A percentile compares a stretch with the other conserved stretches of the same genome.
Conservation (phyloP, 1,140 invertebrate species). For the Drosophila tsacasi region DNA sequence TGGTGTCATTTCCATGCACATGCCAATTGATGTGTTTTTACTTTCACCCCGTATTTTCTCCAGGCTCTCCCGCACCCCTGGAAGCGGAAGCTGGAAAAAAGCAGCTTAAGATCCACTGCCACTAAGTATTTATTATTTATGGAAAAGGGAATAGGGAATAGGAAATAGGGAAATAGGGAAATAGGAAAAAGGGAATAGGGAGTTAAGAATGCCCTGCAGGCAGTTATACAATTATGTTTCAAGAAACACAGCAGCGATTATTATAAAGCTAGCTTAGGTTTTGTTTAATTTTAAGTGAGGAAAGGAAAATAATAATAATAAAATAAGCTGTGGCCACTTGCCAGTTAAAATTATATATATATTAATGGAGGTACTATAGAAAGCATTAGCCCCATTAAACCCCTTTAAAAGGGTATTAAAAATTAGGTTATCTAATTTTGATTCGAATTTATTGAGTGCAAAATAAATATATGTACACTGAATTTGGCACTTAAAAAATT, state of each 20-base stretch:
- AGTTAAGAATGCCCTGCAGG: slow-evolving; percentile 24
- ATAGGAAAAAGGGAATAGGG: neutral
- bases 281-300: neutral
- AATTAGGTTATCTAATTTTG: neutral
- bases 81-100: slow-evolving; percentile 13
- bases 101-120: slow-evolving; percentile 30
- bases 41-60: slow-evolving; percentile 49
- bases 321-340: neutral
- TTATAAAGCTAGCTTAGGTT: neutral
- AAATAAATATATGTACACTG: neutral
- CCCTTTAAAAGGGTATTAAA: no score
- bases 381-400: no score
- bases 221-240: neutral
- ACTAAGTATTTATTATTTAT: slow-evolving; percentile 39
- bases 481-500: neutral
- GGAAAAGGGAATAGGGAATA: neutral
- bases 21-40: slow-evolving; percentile 83
- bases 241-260: neutral
- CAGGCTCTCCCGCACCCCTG: neutral
- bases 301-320: neutral
- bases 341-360: neutral
- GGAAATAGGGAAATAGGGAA: neutral
- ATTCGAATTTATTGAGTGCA: neutral
- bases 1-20: slow-evolving; percentile 83
- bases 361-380: no score